Base-by-base conservation (phyloP, 2,113 vertebrate species). In the Carollia perspicillata region DNA sequence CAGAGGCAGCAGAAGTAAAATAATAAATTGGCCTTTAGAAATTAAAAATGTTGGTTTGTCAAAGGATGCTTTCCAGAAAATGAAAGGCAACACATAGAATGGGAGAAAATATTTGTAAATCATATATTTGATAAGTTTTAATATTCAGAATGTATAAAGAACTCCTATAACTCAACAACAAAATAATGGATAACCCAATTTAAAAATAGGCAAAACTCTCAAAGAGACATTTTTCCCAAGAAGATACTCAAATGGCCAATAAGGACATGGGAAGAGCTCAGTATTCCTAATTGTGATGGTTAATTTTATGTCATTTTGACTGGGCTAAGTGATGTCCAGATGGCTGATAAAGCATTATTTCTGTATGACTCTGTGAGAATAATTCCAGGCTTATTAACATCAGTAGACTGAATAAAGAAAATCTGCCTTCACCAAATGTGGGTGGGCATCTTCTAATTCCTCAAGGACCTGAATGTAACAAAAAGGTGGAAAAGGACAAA, bases 31-130 rank as follows among this genome's bases (percentile, higher is more conserved):
- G 26, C 55, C 49, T 93, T 87, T 26, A 79, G n/a, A 78, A 78
- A 65, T 60, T 51, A 63, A 74, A 40, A 92, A 74, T 13, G 40
- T 92, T 66, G 65, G 37, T 40, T 85, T 49, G 35, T 53, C 66
- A 74, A 71, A 88, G 84, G 26, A 51, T 47, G 40, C 55, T 83
- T 44, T 68, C 23, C 53, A 55, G 33, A 78, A 40, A 69, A 0
- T 69, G 40, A 78, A 94, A 84, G 74, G 12, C 49, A 33, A 9
- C 26, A 58, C 60, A 58, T 28, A 68, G 26, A 78, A 47, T 49
- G 33, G 18, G 77, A 83, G 85, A 84, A 90, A 58, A 84, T 69
- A 77, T 77, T 90, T 69, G 40, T 33, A 90, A 94, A 83, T 89
- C 30, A 75, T 65, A 1, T 83, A 23, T 80, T 5, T 81, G 14